Evolutionary conservation across 2,888 invertebrate species (phyloP).

Genomic region (Perithous albicinctus): DNA sequence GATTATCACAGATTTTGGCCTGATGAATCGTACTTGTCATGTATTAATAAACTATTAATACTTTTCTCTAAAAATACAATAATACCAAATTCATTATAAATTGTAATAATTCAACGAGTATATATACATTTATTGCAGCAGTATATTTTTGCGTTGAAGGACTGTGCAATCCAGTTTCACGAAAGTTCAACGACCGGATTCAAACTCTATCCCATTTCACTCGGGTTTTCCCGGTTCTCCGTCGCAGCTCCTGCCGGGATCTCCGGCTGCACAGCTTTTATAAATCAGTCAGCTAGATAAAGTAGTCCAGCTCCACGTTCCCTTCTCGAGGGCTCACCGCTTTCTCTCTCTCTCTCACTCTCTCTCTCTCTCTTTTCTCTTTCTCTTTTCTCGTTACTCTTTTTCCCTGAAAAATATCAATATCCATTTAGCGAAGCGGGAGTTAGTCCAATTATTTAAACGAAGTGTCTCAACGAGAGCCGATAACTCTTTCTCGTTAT

Average conservation of each 20-base stretch:
- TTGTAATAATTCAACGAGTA: conserved; percentile 11
- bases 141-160: conserved; percentile 16
- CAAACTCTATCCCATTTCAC: conserved; percentile 53
- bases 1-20: background rate
- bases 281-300: conserved; percentile 63
- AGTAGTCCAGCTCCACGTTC: conserved; percentile 45
- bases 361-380: conserved; percentile 5
- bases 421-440: conserved; percentile 60
- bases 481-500: conserved; percentile 50
- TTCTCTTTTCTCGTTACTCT: conserved; percentile 41
- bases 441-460: conserved; percentile 60
- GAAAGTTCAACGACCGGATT: conserved; percentile 62
- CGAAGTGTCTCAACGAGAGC: conserved; percentile 53
- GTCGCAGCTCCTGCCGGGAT: conserved; percentile 48
- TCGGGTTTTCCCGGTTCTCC: conserved; percentile 56
- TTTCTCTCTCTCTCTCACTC: background rate
- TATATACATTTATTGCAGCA: conserved; percentile 22
- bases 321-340: too few relatives aligned
- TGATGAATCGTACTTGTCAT: background rate
- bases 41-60: background rate
- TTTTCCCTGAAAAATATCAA: conserved; percentile 57
- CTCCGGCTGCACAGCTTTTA: conserved; percentile 62
- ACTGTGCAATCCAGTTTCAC: conserved; percentile 43
- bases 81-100: background rate
- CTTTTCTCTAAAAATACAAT: background rate